A percentile compares a stretch with the other conserved stretches of the same genome.
phyloP scores from a whole-genome alignment of 2,888 invertebrate species.

The Selenia dentaria region DNA sequence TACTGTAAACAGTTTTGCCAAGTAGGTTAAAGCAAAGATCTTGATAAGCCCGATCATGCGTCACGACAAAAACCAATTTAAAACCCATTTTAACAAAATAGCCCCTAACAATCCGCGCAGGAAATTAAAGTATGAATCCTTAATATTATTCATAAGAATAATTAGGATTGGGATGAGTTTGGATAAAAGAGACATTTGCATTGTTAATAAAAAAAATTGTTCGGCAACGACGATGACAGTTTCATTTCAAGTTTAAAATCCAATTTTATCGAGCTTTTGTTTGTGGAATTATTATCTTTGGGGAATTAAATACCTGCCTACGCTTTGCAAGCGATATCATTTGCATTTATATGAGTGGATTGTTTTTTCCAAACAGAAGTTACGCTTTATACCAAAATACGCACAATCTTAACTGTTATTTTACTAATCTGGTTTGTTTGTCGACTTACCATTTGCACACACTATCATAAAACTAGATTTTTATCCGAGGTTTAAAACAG shows the following conservation, averaged over 20 bases:
- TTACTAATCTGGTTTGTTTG: too few species aligned
- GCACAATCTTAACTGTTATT: too few species aligned
- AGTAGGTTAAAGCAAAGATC: slow-evolving; percentile 35
- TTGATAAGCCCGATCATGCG: slow-evolving; percentile 53
- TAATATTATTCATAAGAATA: slow-evolving; percentile 63
- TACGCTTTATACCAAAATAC: neutral
- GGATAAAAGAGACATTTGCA: slow-evolving; percentile 57
- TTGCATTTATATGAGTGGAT: slow-evolving; percentile 46
- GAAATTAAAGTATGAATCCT: slow-evolving; percentile 63
- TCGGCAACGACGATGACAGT: slow-evolving; percentile 36
- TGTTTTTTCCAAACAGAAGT: slow-evolving; percentile 16
- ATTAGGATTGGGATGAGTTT: slow-evolving; percentile 59
- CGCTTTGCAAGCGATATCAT: slow-evolving; percentile 35
- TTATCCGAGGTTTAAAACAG: too few species aligned
- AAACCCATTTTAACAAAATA: slow-evolving; percentile 55
- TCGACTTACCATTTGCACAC: too few species aligned
- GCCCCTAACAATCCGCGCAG: slow-evolving; percentile 49
- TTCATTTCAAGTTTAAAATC: slow-evolving; percentile 54
- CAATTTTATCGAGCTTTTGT: slow-evolving; percentile 47
- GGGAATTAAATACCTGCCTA: slow-evolving; percentile 38
- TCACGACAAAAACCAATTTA: slow-evolving; percentile 66
- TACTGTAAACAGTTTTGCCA: slow-evolving; percentile 7
- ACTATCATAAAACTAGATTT: too few species aligned
- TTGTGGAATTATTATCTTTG: slow-evolving; percentile 45
- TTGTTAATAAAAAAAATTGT: slow-evolving; percentile 47